A percentile compares a stretch with the other conserved stretches of the same genome.
Conservation (phyloP, 2,888 invertebrate genomes). For the Agonopterix heracliana region DNA sequence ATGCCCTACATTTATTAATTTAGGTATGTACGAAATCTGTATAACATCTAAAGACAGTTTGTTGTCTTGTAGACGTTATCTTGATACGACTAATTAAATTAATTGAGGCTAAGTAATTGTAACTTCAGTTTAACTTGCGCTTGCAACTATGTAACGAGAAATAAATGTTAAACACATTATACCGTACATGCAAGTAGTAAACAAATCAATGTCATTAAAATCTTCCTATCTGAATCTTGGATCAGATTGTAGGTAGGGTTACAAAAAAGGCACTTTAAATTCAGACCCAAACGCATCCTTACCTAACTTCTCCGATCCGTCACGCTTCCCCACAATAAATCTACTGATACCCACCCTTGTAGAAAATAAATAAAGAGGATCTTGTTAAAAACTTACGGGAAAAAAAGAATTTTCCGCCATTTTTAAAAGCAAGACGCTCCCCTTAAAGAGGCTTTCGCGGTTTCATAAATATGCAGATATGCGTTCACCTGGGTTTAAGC, state of each 20-base stretch:
- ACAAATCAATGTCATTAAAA: background rate
- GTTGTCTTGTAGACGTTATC: background rate
- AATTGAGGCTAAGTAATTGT: slow-evolving; percentile 1
- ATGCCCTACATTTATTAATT: too few species aligned
- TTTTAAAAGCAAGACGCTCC: slow-evolving; percentile 63
- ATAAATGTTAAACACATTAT: background rate
- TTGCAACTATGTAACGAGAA: background rate
- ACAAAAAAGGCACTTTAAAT: slow-evolving; percentile 56
- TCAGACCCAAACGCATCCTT: slow-evolving; percentile 44
- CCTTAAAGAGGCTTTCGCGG: slow-evolving; percentile 61
- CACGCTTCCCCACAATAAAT: slow-evolving; percentile 67
- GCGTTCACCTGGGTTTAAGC: slow-evolving; percentile 70
- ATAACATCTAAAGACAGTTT: slow-evolving; percentile 1
- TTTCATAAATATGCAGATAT: slow-evolving; percentile 75
- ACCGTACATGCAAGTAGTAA: too few species aligned
- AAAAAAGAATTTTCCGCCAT: slow-evolving; percentile 62
- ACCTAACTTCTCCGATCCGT: slow-evolving; percentile 62
- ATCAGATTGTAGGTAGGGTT: slow-evolving; percentile 14
- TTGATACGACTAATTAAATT: slow-evolving; percentile 5
- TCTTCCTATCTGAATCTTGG: slow-evolving; percentile 2
- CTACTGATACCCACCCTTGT: slow-evolving; percentile 47
- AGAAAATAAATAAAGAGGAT: slow-evolving; percentile 70
- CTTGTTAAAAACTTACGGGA: slow-evolving; percentile 71
- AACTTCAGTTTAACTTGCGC: background rate
- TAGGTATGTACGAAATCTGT: too few species aligned